Evolutionary conservation across 2,888 invertebrate genomes (phyloP), one percentile per base, ranked within the genome.

Genomic region (Drosophila falleni): DNA sequence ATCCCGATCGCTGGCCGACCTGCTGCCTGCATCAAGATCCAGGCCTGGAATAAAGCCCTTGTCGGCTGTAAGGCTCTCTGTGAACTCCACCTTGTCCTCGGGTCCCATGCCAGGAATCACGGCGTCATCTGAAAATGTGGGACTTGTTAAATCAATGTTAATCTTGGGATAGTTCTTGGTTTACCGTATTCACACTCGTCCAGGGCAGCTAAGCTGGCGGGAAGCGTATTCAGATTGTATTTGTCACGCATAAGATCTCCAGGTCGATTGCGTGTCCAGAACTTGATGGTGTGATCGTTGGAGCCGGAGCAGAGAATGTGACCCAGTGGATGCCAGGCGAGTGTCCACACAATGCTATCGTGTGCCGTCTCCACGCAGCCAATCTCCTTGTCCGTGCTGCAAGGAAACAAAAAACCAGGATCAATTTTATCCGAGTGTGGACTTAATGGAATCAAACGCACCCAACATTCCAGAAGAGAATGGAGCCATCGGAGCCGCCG

Each of bases 391-490:
- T 99, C 99, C 77, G 97, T 97, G 0, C 97, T 96, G 62, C 0
- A 44, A 39, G 6, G 5, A 11, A 49, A 5, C 2, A 50, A 29
- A 11, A 37, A 31, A 41, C 35, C 13, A 16, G 13, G 13, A 31
- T 41, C 37, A 54, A 26, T 31, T 15, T 3, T 0, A 29, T 29
- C 29, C 29, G 5, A 15, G 26, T 11, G 11, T 35, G 4, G 1
- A 35, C 35, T 35, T 2, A 33, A 8, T 6, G 5, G 2, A 8
- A 29, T 15, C 10, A 13, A 16, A 84, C 94, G 91, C 93, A 97
- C 97, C 97, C 99, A 80, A 99, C 99, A 94, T 98, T 97, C 99
- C 99, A 99, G 93, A 99, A 99, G 90, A 99, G 95, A 88, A 99
- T 97, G 11, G 98, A 97, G 19, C 99, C 99, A 94, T 99, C 99